Percentiles rank a stretch among this genome's conserved stretches.
These are phyloP conservation scores for Solea senegalensis DNA, from an alignment of 2,113 vertebrate species.

Conservation along the genomic window DNA sequence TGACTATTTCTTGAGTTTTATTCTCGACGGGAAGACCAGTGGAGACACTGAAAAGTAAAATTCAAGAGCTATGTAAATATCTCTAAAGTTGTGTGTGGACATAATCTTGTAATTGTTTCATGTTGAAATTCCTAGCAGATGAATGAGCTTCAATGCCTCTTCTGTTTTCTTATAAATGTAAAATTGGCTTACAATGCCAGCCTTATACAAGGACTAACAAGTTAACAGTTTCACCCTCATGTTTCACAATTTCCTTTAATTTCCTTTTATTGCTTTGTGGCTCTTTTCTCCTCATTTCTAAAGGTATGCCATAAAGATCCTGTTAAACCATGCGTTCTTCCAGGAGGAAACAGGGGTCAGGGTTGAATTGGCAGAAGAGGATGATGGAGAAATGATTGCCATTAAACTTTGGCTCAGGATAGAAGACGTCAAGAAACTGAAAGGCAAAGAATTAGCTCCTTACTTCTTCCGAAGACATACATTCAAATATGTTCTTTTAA, in stretches of 20 bases:
- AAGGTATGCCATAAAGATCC: slow-evolving; percentile 97
- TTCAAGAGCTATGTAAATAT: background rate
- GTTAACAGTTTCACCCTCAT: background rate
- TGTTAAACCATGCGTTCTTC: slow-evolving; percentile 99
- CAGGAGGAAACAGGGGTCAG: slow-evolving; percentile 98
- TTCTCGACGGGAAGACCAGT: background rate
- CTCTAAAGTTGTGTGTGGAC: background rate
- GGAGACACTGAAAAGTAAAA: slow-evolving; percentile 4
- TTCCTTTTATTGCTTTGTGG: background rate
- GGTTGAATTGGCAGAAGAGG: slow-evolving; percentile 97
- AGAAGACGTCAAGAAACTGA: slow-evolving; percentile 97
- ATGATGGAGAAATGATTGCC: slow-evolving; percentile 96
- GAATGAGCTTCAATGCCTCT: slow-evolving; percentile 3
- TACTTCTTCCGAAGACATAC: background rate
- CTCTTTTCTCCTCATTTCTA: background rate
- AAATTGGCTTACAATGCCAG: background rate
- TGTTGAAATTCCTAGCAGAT: slow-evolving; percentile 10
- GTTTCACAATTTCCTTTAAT: background rate
- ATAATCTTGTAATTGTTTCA: background rate
- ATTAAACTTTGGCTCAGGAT: slow-evolving; percentile 98
- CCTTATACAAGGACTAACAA: background rate
- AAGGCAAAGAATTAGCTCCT: slow-evolving; percentile 76
- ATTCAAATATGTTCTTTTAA: background rate
- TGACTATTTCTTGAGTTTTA: background rate
- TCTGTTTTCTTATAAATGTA: slow-evolving; percentile 10